These are phyloP conservation scores for Chiloscyllium punctatum DNA, from an alignment of 2,797 vertebrate species.

Conservation along the genomic window DNA sequence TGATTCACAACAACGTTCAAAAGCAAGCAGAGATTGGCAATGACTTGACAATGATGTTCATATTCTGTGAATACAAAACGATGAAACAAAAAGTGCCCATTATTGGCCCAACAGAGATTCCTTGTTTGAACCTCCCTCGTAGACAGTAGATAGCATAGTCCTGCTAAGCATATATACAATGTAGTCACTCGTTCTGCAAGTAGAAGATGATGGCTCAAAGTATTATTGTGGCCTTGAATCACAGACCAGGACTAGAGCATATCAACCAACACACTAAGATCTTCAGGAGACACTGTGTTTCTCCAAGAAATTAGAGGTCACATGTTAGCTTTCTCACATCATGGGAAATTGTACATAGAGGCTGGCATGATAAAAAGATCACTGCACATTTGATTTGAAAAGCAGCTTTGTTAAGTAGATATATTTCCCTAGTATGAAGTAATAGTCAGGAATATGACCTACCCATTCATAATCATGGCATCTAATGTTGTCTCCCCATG, in stretches of 20 bases:
- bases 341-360: not conserved
- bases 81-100: not conserved
- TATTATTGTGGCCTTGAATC: not conserved
- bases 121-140: not conserved
- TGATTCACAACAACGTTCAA: no score
- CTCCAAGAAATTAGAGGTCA: no score
- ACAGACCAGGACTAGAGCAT: not conserved
- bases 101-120: no score
- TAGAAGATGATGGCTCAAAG: not conserved
- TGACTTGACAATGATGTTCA: no score
- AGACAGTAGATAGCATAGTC: not conserved
- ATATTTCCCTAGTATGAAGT: no score
- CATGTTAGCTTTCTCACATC: no score
- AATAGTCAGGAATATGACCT: slow-evolving; percentile 23
- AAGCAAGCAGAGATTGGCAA: no score
- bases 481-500: slow-evolving; percentile 87
- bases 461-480: slow-evolving; percentile 95
- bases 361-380: not conserved
- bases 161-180: not conserved
- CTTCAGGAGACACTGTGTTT: not conserved
- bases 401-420: not conserved
- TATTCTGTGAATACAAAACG: no score
- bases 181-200: not conserved
- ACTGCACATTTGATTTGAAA: slow-evolving; percentile 16
- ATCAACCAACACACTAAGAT: not conserved